Percentiles rank a stretch among this genome's conserved stretches.
phyloP scores from a whole-genome alignment of 2,113 vertebrate species.

The Pelecanoides urinatrix region DNA sequence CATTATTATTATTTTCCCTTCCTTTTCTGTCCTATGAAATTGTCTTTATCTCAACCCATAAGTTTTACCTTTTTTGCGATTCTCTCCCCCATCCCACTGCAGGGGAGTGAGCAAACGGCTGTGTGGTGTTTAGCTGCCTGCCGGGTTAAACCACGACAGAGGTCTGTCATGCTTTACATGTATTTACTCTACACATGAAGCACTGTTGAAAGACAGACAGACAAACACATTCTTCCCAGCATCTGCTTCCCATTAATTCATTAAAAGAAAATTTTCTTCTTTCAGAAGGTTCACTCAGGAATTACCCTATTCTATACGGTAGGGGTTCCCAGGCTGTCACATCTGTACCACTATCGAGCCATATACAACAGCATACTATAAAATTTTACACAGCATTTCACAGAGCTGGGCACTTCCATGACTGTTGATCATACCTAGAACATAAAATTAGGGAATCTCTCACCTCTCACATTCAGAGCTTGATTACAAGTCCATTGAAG shows the following conservation, averaged over 20 bases:
- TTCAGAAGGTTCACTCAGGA: not conserved
- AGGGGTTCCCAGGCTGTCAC: not conserved
- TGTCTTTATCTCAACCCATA: too few relatives aligned
- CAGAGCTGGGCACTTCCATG: not conserved
- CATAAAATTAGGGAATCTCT: not conserved
- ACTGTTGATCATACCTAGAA: not conserved
- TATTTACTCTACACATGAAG: not conserved
- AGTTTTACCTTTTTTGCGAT: too few relatives aligned
- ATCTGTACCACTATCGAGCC: not conserved
- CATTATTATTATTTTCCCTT: too few relatives aligned
- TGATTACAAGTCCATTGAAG: not conserved
- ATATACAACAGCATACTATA: accelerated
- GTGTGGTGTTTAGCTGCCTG: too few relatives aligned
- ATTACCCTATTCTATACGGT: not conserved
- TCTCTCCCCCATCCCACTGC: too few relatives aligned
- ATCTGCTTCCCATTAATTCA: not conserved
- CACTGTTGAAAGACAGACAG: not conserved
- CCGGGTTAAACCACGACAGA: too few relatives aligned
- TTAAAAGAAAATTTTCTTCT: not conserved
- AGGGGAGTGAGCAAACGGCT: too few relatives aligned
- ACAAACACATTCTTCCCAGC: not conserved
- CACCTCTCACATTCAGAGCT: not conserved
- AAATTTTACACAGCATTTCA: not conserved
- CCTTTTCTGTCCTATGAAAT: too few relatives aligned
- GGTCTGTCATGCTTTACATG: accelerated